Evolutionary conservation across 2,888 invertebrate species (phyloP).

Genomic region (Beris chalybata): DNA sequence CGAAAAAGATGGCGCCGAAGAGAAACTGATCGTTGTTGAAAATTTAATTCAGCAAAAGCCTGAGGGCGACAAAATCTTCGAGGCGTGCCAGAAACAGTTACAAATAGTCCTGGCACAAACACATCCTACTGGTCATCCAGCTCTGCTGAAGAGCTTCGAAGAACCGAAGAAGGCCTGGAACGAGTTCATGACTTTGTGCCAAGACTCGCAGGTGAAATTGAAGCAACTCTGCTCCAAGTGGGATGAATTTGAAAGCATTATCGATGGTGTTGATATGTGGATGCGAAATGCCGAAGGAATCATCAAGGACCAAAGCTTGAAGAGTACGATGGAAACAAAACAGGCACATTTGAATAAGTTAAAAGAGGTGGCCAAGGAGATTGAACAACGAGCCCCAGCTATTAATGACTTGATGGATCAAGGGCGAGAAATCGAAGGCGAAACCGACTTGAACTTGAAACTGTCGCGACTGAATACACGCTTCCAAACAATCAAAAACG

Average conservation of each 20-base stretch:
- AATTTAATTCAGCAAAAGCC: slow-evolving; percentile 72
- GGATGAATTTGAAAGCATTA: slow-evolving; percentile 76
- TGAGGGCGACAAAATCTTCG: slow-evolving; percentile 72
- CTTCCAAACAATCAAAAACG: slow-evolving; percentile 79
- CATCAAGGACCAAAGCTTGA: slow-evolving; percentile 86
- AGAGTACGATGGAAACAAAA: slow-evolving; percentile 83
- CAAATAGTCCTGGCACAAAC: slow-evolving; percentile 76
- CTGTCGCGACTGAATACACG: slow-evolving; percentile 78
- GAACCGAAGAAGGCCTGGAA: slow-evolving; percentile 75
- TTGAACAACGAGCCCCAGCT: slow-evolving; percentile 67
- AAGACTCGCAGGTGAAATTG: slow-evolving; percentile 70
- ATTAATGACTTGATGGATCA: slow-evolving; percentile 69
- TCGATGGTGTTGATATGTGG: slow-evolving; percentile 82
- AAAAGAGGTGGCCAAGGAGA: slow-evolving; percentile 70
- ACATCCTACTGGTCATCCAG: slow-evolving; percentile 73
- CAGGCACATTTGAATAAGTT: slow-evolving; percentile 76
- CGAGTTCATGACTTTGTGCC: slow-evolving; percentile 71
- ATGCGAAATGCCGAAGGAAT: slow-evolving; percentile 81
- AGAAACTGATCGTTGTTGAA: slow-evolving; percentile 73
- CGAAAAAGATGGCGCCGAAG: slow-evolving; percentile 77
- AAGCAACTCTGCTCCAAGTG: slow-evolving; percentile 77
- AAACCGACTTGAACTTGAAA: slow-evolving; percentile 72
- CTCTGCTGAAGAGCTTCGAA: slow-evolving; percentile 72
- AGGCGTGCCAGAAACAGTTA: slow-evolving; percentile 70
- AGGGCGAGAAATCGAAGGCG: slow-evolving; percentile 72